Evolutionary conservation across 2,113 vertebrate species (phyloP), one percentile per base, ranked within the genome.

Genomic region (Oreotragus oreotragus): DNA sequence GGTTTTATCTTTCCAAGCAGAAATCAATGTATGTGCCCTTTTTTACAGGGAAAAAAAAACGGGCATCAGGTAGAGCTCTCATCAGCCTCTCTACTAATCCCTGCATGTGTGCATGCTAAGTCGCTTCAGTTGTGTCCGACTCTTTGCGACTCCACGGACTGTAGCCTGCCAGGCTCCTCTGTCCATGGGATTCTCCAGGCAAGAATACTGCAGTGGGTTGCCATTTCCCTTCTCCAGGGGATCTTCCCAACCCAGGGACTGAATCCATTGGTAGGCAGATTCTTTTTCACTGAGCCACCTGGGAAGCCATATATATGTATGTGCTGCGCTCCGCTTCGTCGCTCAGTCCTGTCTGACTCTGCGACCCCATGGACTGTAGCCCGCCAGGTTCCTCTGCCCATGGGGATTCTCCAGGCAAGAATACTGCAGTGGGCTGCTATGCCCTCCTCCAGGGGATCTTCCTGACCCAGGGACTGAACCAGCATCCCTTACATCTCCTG

Each of bases 1-100:
- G 55, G 57, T 77, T 70, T 98, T 97, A 88, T 84, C 92, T 97
- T 94, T 93, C 91, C 15, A 8, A 96, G 81, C 33, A 98, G 88
- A 90, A 94, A 47, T 55, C 7, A 6, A 12, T 17, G 47, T 5
- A 96, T 39, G 25, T 81, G 25, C 79, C 33, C 84, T 96, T 95
- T 96, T 88, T 81, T 14, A 93, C 39, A 93, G 92, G 85, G 49
- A 96, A 88, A 96, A 88, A 97, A 49, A 36, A 36, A 96, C 2
- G 2, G 7, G 30, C 58, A 39, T 30, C 84, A 84, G 45, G 88
- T 12, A 88, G 45, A 51, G n/a, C 19, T 89, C 33, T 97, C 91
- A 39, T 90, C 80, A 23, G 36, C 43, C 94, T 93, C 89, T 92
- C 25, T 47, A 91, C 33, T n/a, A 43, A 43, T 43, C 64, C 64